Evolutionary conservation across 1,140 invertebrate genomes (phyloP), one percentile per base, ranked within the genome.

Genomic region (Danaus melanippus): DNA sequence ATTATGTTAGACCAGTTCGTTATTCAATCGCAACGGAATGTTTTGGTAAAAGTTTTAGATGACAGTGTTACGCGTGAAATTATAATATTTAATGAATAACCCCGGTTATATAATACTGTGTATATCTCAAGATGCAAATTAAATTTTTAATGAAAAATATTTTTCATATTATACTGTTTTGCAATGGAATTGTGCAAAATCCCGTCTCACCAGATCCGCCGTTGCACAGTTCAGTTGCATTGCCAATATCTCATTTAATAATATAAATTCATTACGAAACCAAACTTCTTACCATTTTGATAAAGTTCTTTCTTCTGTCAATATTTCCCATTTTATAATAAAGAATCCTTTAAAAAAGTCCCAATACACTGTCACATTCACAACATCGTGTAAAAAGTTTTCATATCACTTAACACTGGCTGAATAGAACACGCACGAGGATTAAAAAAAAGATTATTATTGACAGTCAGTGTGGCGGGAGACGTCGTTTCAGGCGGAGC

Each of bases 401-500:
- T 32, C 21, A 32, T 32, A 32, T 32, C 21, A 32, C 21, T 32
- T 32, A 8, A 32, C 21, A 32, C 21, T 32, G 21, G 21, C 21
- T 32, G 21, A 32, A 32, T 32, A 8, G 65, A 62, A 51, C 55
- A 69, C 61, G 71, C 73, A 67, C 65, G 60, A 58, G 43, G 46
- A 66, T 62, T 52, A 70, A 59, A 55, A 53, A 52, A 69, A 67
- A 65, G 59, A 62, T 59, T 50, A 40, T 12, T 44, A 39, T 55
- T 62, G 12, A 50, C 54, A 62, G 39, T 71, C 76, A 59, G 58
- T 74, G 76, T 52, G 72, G 79, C 74, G 77, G 75, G 77, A 78
- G 79, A 74, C 80, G 83, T 81, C 69, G 55, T 69, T 50, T 74
- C 74, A 73, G 73, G 72, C 76, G 65, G 59, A 62, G 76, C 60